Base-by-base conservation (phyloP, 1,140 invertebrate genomes). In the Goniozus legneri region DNA sequence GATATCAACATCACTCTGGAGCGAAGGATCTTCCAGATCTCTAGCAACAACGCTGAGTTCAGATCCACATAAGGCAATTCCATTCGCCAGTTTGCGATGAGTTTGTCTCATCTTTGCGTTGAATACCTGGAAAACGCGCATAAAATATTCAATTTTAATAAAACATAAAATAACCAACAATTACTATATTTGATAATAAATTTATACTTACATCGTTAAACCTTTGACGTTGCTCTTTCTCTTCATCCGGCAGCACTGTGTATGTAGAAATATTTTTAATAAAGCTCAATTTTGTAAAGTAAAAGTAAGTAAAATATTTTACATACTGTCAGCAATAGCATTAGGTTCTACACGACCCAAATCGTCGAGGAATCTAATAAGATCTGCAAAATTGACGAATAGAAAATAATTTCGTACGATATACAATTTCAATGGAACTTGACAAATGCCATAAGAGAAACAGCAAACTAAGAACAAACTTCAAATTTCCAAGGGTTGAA, bases 11-110 rank as follows among this genome's bases (percentile, higher is more conserved):
- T n/a, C n/a, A 7, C 51, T 47, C 40, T 55, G 62, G 8, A 71
- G 40, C 3, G 47, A 57, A 8, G 67, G 54, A 35, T 65, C 58
- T 10, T 65, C 55, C 14, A 76, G 24, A 34, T 72, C 65, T n/a
- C 60, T 58, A 45, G 69, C 58, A 7, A 77, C 37, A 24, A 62
- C 60, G n/a, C 60, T 64, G n/a, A 76, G 62, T 19, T 77, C 67
- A 1, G 64, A 62, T 34, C 67, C 61, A 31, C 67, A 60, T 14
- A 65, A 46, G 1, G 60, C 58, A 22, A 74, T 64, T 4, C 54
- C 62, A 18, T 69, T 61, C 16, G 49, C 52, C 13, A 75, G 35
- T 36, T 72, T 53, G 3, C 56, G 39, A 44, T 73, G 66, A 7
- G 62, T 62, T 32, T 45, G 62, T 36, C 45, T 64, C 42, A 70